Base-by-base conservation (phyloP, 2,113 vertebrate species). In the Malurus melanocephalus region DNA sequence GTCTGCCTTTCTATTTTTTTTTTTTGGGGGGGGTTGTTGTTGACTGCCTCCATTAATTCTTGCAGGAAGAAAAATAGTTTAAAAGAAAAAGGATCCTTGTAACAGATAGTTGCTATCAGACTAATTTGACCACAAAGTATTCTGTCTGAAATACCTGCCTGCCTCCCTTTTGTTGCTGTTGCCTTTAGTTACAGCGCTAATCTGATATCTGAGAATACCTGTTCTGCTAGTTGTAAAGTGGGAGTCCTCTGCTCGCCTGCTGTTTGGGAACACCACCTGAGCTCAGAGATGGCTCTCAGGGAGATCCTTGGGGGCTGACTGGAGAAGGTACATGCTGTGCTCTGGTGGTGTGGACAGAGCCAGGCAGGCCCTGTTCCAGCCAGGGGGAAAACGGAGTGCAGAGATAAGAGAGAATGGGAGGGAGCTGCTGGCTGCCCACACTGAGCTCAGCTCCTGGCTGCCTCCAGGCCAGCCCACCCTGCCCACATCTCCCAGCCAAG, bases 401-500 rank as follows among this genome's bases (percentile, higher is more conserved):
- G 51, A 51, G 32, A 28, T 17, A 46, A 46, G 43, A 69, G 67
- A 21, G 51, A 24, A 20, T 19, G 11, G 28, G 46, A 83, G 23
- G 42, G 35, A 62, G 1, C 8, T 1, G 2, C 46, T 5, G 13
- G 18, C 51, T 3, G 0, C 46, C 23, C 27, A 1, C 1, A 3
- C 12, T 0, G 0, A 49, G 17, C 74, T 71, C 48, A 13, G 35
- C 16, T 32, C 16, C 52, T 0, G 4, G 40, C 22, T 0, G 0
- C 22, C 24, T 26, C 32, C 0, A 0, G 38, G 17, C 40, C 32
- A 35, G 14, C n/a, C 56, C 42, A 18, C 17, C 28, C 53, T 18
- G 1, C 18, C 15, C 30, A 6, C 11, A 1, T 13, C 1, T 0
- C 61, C 28, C 21, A 35, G 13, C 4, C 4, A 1, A 38, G 16